These are phyloP conservation scores for Netelia virgata DNA, from an alignment of 2,888 invertebrate genomes.

Conservation along the genomic window DNA sequence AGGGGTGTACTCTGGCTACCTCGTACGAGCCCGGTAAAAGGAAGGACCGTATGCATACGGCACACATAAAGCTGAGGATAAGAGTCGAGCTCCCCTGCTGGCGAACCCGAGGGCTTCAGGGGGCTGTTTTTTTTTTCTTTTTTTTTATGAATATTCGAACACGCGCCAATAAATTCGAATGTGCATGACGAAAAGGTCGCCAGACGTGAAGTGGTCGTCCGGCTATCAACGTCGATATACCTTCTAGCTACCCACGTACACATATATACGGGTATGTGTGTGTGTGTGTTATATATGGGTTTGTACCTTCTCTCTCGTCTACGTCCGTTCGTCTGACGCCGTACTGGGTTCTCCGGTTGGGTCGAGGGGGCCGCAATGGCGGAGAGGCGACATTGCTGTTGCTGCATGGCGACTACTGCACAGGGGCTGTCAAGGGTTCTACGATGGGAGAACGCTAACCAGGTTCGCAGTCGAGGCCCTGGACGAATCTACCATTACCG, in stretches of 20 bases:
- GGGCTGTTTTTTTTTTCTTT: conserved; percentile 63
- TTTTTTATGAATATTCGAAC: conserved; percentile 82
- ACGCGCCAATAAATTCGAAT: conserved; percentile 84
- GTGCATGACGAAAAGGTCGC: conserved; percentile 83
- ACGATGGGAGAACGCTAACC: conserved; percentile 58
- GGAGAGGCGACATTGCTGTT: conserved; percentile 45
- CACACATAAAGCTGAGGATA: conserved; percentile 42
- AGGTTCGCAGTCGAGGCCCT: conserved; percentile 66
- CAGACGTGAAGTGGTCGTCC: conserved; percentile 82
- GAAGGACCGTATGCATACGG: not conserved
- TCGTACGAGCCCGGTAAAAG: conserved; percentile 23
- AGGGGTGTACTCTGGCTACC: conserved; percentile 4
- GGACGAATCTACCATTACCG: conserved; percentile 63
- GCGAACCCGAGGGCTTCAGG: conserved; percentile 59
- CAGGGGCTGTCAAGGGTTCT: conserved; percentile 61
- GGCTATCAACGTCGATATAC: conserved; percentile 71
- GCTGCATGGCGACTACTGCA: conserved; percentile 57
- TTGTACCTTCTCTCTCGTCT: conserved; percentile 12
- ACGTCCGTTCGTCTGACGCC: conserved; percentile 51
- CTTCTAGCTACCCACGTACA: conserved; percentile 31
- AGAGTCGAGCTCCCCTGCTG: conserved; percentile 65
- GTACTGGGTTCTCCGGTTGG: conserved; percentile 47
- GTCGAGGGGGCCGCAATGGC: conserved; percentile 58
- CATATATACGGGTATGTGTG: conserved; percentile 13
- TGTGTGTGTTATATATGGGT: not conserved